Evolutionary conservation across 2,888 invertebrate genomes (phyloP).

Genomic region (Allacma fusca): DNA sequence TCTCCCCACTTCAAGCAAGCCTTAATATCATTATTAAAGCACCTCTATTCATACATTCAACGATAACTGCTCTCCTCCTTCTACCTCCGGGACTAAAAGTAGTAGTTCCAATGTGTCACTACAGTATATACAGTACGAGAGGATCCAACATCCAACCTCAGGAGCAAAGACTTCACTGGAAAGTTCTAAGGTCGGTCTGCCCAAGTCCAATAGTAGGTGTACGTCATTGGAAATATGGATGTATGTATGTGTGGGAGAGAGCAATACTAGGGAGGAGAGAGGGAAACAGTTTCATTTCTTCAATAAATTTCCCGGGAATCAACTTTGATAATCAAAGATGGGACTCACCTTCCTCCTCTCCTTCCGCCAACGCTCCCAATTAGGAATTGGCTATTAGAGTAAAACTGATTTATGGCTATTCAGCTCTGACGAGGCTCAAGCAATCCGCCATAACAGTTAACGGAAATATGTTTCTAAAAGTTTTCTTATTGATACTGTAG

Average conservation of each 20-base stretch:
- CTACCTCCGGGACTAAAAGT: too few species aligned
- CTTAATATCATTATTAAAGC: slow-evolving; percentile 9
- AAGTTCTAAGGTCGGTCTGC: too few species aligned
- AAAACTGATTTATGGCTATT: slow-evolving; percentile 23
- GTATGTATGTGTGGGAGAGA: neutral
- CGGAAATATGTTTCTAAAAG: neutral
- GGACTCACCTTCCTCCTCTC: slow-evolving; percentile 6
- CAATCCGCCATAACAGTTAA: neutral
- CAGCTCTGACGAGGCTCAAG: neutral
- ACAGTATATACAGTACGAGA: too few species aligned
- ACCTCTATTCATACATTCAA: slow-evolving; percentile 2
- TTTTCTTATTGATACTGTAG: neutral
- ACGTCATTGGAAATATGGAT: too few species aligned
- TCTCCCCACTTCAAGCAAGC: slow-evolving; percentile 16
- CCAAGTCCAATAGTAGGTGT: too few species aligned
- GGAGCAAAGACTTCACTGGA: too few species aligned
- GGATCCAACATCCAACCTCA: too few species aligned
- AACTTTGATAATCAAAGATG: slow-evolving; percentile 8
- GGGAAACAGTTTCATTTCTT: slow-evolving; percentile 8
- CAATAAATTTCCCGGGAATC: slow-evolving; percentile 8
- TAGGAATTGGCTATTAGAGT: slow-evolving; percentile 18
- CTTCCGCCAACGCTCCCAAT: neutral
- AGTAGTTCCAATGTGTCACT: too few species aligned
- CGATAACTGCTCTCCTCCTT: neutral
- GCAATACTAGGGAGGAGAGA: neutral